Percentiles rank a stretch among this genome's conserved stretches.
Conservation (phyloP, 2,888 invertebrate genomes). For the Drosophila acutilabella region DNA sequence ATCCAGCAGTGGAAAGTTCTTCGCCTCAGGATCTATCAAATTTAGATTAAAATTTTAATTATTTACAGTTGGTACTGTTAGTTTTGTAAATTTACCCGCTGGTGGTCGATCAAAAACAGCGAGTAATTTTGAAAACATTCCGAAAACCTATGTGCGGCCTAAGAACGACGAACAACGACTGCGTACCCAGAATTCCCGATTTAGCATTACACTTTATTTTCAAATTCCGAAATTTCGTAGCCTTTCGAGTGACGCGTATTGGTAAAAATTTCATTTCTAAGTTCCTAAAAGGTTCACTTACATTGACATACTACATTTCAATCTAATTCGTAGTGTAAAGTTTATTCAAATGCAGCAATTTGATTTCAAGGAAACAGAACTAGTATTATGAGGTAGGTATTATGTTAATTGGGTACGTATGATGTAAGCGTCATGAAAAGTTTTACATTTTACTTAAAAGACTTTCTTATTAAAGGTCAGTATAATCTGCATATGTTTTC, state of each 20-base stretch:
- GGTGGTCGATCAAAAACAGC: slow-evolving; percentile 2
- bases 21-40: slow-evolving; percentile 10
- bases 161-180: background rate
- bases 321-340: too few species aligned
- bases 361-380: too few species aligned
- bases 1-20: background rate
- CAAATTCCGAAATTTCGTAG: background rate
- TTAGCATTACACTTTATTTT: background rate
- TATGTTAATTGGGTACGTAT: too few species aligned
- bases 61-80: background rate
- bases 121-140: background rate
- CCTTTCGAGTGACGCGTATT: background rate
- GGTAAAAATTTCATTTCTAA: background rate
- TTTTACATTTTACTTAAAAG: too few species aligned
- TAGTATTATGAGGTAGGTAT: too few species aligned
- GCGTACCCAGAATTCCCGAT: background rate
- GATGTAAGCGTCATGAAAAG: too few species aligned
- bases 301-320: background rate
- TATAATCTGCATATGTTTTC: too few species aligned
- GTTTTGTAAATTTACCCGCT: slow-evolving; percentile 3
- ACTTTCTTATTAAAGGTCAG: too few species aligned
- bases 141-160: background rate
- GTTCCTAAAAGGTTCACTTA: background rate
- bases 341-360: too few species aligned
- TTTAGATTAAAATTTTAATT: background rate